Base-by-base conservation (phyloP, 92 coral and sea anemone genomes). In the Paragorgia papillata region DNA sequence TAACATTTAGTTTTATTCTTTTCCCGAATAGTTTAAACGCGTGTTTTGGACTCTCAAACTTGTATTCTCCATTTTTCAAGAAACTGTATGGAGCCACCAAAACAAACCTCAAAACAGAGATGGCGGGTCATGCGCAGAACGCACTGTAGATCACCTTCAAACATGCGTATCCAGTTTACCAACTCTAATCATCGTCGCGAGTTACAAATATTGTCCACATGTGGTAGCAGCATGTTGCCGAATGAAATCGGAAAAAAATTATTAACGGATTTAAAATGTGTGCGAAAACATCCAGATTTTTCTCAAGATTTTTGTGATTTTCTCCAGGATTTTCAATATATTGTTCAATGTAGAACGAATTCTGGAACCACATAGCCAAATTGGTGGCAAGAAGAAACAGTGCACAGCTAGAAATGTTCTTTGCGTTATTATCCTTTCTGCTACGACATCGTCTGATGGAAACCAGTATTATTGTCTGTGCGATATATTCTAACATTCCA, bases 331-430 rank as follows among this genome's bases (percentile, higher is more conserved):
- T 53, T 22, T 19, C 20, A 33, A 71, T 63, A 56, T 28, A 2
- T 19, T 71, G 62, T 12, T 31, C 78, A 18, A 71, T 54, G 63
- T 31, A 71, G 50, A 71, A 71, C 0, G 78, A 71, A 54, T 71
- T 55, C 41, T 50, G 64, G 34, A 53, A 21, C 78, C 78, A 71
- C 30, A 51, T 35, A 7, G 63, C 28, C n/a, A 71, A 26, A 55
- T 71, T 71, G 9, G 78, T 71, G 50, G 64, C 78, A 1, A 71
- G 78, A 20, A 71, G 41, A n/a, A 71, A 71, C 14, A 71, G 78
- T 14, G 62, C 57, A 44, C 39, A 28, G 37, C 20, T n/a, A 0
- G 50, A 49, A 17, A 71, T 71, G 10, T 18, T n/a, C 24, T 32
- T 37, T 22, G 78, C 62, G 19, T 71, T 71, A 5, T 17, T 31